Evolutionary conservation across 2,113 vertebrate species (phyloP), one percentile per base, ranked within the genome.

Genomic region (Chloropsis hardwickii): DNA sequence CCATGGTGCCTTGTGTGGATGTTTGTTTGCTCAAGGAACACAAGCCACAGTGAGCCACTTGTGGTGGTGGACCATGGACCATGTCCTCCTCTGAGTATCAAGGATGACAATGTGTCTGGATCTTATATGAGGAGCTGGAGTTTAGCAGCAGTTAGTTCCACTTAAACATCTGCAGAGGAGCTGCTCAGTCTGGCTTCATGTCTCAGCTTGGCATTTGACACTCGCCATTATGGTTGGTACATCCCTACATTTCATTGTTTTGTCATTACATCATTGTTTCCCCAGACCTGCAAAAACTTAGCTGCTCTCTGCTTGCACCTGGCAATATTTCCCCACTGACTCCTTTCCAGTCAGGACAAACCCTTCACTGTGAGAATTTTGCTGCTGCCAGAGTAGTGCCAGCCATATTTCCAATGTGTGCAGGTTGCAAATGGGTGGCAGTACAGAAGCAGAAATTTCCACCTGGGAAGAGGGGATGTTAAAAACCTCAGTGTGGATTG

Each of bases 181-280:
- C 33, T 2, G 1, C 28, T 64, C 57, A 45, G 37, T 56, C 31
- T 53, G 48, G 7, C 48, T 89, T 44, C 5, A 0, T 7, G 17
- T 35, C 33, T 78, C n/a, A 85, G n/a, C 20, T 53, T 84, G 70
- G 23, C 4, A 0, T n/a, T 23, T 53, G 78, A 33, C 37, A 57
- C 25, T 85, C 57, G 37, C 10, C 1, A 0, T 53, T 45, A 54
- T 0, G 1, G 54, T 28, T 64, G 29, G 27, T 60, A 33, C 12
- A 67, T 60, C 27, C 27, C 33, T 37, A 12, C 53, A 15, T 67
- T 44, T 37, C 22, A 9, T 53, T 39, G 20, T 42, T 85, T 29
- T 48, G 33, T 53, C 39, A 10, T 60, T 44, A 45, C 18, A 23
- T 27, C 45, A 20, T 31, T 1, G 0, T n/a, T 79, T 86, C 31